phyloP scores from a whole-genome alignment of 1,140 invertebrate genomes.

The Lordiphosa stackelbergi region DNA sequence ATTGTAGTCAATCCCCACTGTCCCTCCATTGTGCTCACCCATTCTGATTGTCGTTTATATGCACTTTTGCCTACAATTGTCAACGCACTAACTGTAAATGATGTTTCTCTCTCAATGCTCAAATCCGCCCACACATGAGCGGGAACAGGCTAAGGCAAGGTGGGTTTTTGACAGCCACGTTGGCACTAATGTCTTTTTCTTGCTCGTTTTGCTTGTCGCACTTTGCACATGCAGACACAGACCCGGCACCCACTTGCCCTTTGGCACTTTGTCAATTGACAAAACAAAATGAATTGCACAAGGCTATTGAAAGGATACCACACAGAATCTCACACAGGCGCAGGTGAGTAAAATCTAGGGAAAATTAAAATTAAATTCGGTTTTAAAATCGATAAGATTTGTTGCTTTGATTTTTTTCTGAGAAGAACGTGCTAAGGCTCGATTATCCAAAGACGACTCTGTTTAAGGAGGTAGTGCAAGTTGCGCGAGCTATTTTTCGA shows the following conservation, averaged over 20 bases:
- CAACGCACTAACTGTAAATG: constrained; percentile 59
- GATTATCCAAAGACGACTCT: too few relatives aligned
- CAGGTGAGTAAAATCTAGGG: constrained; percentile 1
- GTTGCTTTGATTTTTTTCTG: too few relatives aligned
- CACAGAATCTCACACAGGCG: constrained; percentile 13
- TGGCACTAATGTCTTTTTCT: constrained; percentile 64
- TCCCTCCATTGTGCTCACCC: constrained; percentile 3
- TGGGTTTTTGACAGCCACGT: constrained; percentile 6
- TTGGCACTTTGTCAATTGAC: constrained; percentile 68
- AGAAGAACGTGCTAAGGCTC: too few relatives aligned
- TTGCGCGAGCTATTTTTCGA: too few relatives aligned
- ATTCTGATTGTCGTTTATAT: constrained; percentile 49
- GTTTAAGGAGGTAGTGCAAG: too few relatives aligned
- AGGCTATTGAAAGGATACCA: constrained; percentile 22
- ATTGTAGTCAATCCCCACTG: not conserved
- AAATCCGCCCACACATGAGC: constrained; percentile 23
- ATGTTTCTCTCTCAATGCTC: constrained; percentile 51
- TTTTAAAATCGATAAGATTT: too few relatives aligned
- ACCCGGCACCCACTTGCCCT: constrained; percentile 26
- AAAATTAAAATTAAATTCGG: too few relatives aligned
- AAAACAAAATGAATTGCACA: constrained; percentile 62
- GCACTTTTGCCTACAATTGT: constrained; percentile 34
- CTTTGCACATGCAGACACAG: constrained; percentile 6
- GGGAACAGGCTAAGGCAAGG: not conserved
- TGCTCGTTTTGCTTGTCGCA: constrained; percentile 47